A percentile compares a stretch with the other conserved stretches of the same genome.
These are phyloP conservation scores for Xanthia togata DNA, from an alignment of 2,888 invertebrate species.

Conservation along the genomic window DNA sequence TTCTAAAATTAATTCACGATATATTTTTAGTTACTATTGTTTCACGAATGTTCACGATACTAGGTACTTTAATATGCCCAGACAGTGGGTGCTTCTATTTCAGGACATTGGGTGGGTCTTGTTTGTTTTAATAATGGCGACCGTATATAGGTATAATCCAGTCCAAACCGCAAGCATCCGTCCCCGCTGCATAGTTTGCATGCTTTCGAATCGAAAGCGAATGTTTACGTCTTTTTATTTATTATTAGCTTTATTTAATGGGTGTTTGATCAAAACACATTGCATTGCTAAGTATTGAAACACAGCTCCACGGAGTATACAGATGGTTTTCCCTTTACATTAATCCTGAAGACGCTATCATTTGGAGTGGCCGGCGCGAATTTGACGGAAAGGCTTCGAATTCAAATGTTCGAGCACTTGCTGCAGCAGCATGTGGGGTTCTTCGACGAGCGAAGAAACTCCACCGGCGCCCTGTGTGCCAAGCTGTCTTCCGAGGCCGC, in stretches of 20 bases:
- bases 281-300: not conserved
- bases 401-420: conserved; percentile 91
- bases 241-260: not conserved
- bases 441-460: conserved; percentile 93
- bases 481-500: conserved; percentile 93
- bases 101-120: not conserved
- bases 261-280: not conserved
- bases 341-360: conserved; percentile 86
- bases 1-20: not conserved
- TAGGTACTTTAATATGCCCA: not conserved
- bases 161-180: not conserved
- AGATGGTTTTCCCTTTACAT: not conserved
- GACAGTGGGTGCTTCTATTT: not conserved
- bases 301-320: not conserved
- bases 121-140: not conserved
- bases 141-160: not conserved
- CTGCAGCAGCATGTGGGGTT: conserved; percentile 92
- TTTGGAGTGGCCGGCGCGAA: conserved; percentile 94
- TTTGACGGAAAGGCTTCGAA: conserved; percentile 93
- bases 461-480: conserved; percentile 93
- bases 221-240: too few relatives aligned
- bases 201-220: not conserved
- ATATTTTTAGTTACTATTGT: not conserved
- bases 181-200: not conserved
- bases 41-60: not conserved